phyloP scores from a whole-genome alignment of 2,888 invertebrate genomes.

The Leptopilina myrica region DNA sequence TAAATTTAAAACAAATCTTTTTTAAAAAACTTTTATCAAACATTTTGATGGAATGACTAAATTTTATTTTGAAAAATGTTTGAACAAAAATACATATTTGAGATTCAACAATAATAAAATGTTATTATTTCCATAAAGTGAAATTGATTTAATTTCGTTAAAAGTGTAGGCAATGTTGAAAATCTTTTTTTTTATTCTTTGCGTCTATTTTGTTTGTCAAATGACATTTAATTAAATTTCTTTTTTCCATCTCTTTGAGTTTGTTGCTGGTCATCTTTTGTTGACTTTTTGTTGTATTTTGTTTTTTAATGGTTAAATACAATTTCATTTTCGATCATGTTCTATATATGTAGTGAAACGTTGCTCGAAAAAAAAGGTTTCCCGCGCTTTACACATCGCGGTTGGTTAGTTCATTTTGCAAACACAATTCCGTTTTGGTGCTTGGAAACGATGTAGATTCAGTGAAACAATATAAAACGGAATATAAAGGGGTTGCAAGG shows the following conservation, averaged over 20 bases:
- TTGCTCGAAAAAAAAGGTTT: neutral
- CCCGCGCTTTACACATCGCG: constrained; percentile 1
- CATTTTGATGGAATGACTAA: too few species aligned
- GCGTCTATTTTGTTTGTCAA: neutral
- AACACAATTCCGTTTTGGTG: constrained; percentile 33
- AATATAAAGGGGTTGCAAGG: neutral
- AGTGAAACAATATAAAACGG: constrained; percentile 9
- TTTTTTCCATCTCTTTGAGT: too few species aligned
- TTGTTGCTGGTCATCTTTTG: neutral
- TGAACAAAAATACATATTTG: too few species aligned
- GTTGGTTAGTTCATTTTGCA: constrained; percentile 16
- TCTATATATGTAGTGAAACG: neutral
- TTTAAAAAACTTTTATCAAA: too few species aligned
- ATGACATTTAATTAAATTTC: neutral
- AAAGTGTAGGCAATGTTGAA: too few species aligned
- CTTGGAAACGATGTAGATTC: constrained; percentile 35
- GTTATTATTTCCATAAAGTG: too few species aligned
- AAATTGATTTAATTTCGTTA: too few species aligned
- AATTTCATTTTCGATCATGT: constrained; percentile 13
- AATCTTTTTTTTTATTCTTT: too few species aligned
- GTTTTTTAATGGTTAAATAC: constrained; percentile 4
- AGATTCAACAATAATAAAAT: too few species aligned
- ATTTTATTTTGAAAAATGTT: too few species aligned
- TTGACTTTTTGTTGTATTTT: constrained; percentile 2
- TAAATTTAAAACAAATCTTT: too few species aligned